phyloP scores from a whole-genome alignment of 1,140 invertebrate species.

The Camponotus vicinus region DNA sequence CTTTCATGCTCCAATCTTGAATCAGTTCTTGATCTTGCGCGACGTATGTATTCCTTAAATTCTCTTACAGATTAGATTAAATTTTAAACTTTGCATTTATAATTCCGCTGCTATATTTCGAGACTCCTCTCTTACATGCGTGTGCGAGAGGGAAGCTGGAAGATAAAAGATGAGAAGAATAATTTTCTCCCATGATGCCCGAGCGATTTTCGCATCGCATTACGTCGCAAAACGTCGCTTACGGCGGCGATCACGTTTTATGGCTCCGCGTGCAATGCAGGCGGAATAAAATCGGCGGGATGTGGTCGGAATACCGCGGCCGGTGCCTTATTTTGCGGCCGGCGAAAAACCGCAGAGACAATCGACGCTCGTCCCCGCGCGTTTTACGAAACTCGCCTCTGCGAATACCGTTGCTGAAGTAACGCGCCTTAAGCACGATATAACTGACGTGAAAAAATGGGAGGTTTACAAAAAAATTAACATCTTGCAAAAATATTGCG shows the following conservation, averaged over 20 bases:
- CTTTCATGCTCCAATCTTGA: not conserved
- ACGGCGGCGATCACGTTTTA: conserved; percentile 57
- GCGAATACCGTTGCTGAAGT: not conserved
- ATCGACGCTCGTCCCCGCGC: conserved; percentile 38
- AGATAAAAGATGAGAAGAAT: not conserved
- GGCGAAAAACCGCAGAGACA: conserved; percentile 60
- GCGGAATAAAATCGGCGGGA: conserved; percentile 60
- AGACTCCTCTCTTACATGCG: not conserved
- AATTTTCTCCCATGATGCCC: conserved; percentile 31
- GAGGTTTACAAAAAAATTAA: not conserved
- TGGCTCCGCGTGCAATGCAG: conserved; percentile 38
- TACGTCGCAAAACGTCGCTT: conserved; percentile 25
- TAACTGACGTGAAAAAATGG: not conserved
- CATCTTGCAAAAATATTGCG: not conserved
- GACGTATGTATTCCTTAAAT: not conserved
- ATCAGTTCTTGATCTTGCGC: not conserved
- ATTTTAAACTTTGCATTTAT: not conserved
- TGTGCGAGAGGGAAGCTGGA: not conserved
- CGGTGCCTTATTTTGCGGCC: conserved; percentile 54
- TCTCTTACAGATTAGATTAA: not conserved
- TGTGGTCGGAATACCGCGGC: conserved; percentile 58
- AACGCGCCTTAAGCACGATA: not conserved
- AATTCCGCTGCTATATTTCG: not conserved
- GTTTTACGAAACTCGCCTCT: conserved; percentile 39
- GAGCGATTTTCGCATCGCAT: conserved; percentile 13